A percentile compares a stretch with the other conserved stretches of the same genome.
Conservation (phyloP, 2,888 invertebrate species). For the Rutpela maculata region DNA sequence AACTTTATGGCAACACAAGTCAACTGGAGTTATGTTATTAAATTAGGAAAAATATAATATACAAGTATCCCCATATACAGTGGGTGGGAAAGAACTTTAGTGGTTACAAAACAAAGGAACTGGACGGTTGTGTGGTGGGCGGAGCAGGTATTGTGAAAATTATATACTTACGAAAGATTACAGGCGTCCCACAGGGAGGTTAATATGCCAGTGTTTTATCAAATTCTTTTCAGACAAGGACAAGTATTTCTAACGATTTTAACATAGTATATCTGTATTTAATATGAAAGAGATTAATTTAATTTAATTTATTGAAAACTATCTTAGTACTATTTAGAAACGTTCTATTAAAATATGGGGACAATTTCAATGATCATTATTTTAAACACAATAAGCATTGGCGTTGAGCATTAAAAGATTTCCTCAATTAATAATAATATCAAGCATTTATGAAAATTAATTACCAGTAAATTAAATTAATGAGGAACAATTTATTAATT, state of each 20-base stretch:
- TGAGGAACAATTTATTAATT: too few relatives aligned
- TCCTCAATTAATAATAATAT: too few relatives aligned
- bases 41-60: slow-evolving; percentile 18
- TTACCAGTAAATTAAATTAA: too few relatives aligned
- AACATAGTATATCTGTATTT: not conserved
- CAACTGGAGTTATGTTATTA: slow-evolving; percentile 21
- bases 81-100: slow-evolving; percentile 26
- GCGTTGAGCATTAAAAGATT: too few relatives aligned
- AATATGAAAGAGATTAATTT: not conserved
- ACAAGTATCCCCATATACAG: slow-evolving; percentile 23
- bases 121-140: slow-evolving; percentile 20
- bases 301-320: not conserved
- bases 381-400: too few relatives aligned
- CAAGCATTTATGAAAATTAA: too few relatives aligned
- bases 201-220: not conserved
- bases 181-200: slow-evolving; percentile 34
- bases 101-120: slow-evolving; percentile 29
- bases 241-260: not conserved
- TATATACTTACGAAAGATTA: slow-evolving; percentile 14
- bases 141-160: slow-evolving; percentile 35
- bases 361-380: too few relatives aligned
- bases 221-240: not conserved
- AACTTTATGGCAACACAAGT: slow-evolving; percentile 24
- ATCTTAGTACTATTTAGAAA: not conserved
- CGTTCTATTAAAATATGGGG: not conserved